Conservation (phyloP, 1,140 invertebrate species). For the Aphaenogaster rudis region DNA sequence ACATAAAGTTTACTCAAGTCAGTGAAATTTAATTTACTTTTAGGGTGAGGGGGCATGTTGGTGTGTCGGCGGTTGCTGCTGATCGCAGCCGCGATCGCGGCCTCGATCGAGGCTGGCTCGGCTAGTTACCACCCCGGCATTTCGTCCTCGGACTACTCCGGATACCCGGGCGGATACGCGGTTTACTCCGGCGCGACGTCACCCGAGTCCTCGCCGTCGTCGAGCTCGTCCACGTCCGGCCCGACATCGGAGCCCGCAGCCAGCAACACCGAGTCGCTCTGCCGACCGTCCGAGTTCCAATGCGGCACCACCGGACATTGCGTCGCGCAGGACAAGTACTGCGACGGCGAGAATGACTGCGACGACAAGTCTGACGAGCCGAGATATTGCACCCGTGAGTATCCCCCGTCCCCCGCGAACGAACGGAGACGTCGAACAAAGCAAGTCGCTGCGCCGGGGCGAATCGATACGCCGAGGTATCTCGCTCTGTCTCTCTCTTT, state of each 20-base stretch:
- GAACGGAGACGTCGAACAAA: conserved; percentile 42
- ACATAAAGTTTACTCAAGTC: background rate
- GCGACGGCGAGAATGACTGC: conserved; percentile 93
- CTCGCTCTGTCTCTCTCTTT: background rate
- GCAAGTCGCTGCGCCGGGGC: background rate
- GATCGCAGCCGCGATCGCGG: conserved; percentile 85
- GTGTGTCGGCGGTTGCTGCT: conserved; percentile 85
- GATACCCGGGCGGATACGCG: conserved; percentile 70
- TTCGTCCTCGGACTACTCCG: conserved; percentile 72
- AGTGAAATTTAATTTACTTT: conserved; percentile 31
- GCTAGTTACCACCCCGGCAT: conserved; percentile 79
- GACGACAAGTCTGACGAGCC: conserved; percentile 93
- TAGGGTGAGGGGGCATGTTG: conserved; percentile 84
- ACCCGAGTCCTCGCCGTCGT: conserved; percentile 68
- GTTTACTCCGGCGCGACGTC: conserved; percentile 74
- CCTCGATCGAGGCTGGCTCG: conserved; percentile 80
- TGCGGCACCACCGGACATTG: conserved; percentile 91
- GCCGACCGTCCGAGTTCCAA: conserved; percentile 88
- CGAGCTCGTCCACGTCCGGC: conserved; percentile 66
- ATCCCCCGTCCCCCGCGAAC: background rate
- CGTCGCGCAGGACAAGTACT: conserved; percentile 92
- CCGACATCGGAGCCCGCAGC: conserved; percentile 53
- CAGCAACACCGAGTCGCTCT: conserved; percentile 72
- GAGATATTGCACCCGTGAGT: conserved; percentile 93
- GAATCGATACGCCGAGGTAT: conserved; percentile 16